Conservation (phyloP, 2,113 vertebrate species). For the Etheostoma cragini region DNA sequence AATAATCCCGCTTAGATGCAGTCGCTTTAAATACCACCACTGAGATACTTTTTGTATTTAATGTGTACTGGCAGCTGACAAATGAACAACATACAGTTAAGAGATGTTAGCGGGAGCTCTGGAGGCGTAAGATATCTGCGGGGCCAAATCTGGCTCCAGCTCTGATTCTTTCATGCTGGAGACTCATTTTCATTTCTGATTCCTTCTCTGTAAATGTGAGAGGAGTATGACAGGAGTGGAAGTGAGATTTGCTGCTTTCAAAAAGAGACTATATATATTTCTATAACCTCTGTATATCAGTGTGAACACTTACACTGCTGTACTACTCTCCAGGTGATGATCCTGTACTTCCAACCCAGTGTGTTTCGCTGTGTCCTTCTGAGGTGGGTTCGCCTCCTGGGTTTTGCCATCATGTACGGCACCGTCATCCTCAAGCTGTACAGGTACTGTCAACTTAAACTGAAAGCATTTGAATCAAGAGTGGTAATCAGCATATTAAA, state of each 20-base stretch:
- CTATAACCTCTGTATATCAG: neutral
- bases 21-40: neutral
- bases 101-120: constrained; percentile 17
- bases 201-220: constrained; percentile 2
- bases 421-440: constrained; percentile 96
- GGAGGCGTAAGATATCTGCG: constrained; percentile 21
- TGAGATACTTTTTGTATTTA: neutral
- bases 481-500: neutral
- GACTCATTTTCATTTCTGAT: constrained; percentile 18
- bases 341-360: constrained; percentile 96
- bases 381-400: constrained; percentile 97
- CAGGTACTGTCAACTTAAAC: constrained; percentile 85
- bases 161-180: constrained; percentile 18
- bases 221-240: neutral
- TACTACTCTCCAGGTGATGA: constrained; percentile 79
- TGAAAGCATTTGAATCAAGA: too few relatives aligned
- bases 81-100: constrained; percentile 23
- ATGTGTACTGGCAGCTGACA: constrained; percentile 30
- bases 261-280: neutral
- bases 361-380: constrained; percentile 94
- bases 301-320: constrained; percentile 16
- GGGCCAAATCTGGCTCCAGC: constrained; percentile 34
- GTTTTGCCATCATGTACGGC: constrained; percentile 95
- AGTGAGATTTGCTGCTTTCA: neutral
- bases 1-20: neutral